A percentile compares a stretch with the other conserved stretches of the same genome.
Conservation (phyloP, 2,113 vertebrate genomes). For the Rhodinocichla rosea region DNA sequence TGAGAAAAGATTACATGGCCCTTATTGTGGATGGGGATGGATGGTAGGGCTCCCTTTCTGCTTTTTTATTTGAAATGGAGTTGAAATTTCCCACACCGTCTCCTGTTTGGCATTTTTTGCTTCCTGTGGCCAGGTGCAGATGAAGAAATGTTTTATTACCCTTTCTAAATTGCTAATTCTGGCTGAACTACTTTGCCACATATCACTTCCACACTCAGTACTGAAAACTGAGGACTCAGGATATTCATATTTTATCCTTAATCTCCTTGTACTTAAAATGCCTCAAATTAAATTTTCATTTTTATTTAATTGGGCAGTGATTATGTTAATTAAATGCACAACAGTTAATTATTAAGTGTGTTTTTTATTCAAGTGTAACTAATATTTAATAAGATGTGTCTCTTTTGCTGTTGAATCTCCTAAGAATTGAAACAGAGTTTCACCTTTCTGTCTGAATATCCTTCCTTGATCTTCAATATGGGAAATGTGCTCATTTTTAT, state of each 20-base stretch:
- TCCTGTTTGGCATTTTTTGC: not conserved
- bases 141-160: not conserved
- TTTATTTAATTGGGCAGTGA: slow-evolving; percentile 49
- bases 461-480: slow-evolving; percentile 18
- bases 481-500: slow-evolving; percentile 44
- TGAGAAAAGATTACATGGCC: not conserved
- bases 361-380: slow-evolving; percentile 56
- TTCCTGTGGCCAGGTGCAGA: not conserved
- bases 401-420: not conserved
- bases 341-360: slow-evolving; percentile 52
- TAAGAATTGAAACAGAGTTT: slow-evolving; percentile 7
- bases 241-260: slow-evolving; percentile 31
- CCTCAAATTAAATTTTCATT: slow-evolving; percentile 57
- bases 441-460: slow-evolving; percentile 32
- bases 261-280: slow-evolving; percentile 20
- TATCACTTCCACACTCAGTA: not conserved
- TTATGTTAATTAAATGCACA: slow-evolving; percentile 60
- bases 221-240: not conserved
- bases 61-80: not conserved
- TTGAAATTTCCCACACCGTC: not conserved
- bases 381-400: slow-evolving; percentile 46
- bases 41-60: not conserved
- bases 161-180: slow-evolving; percentile 18
- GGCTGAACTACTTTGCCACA: not conserved
- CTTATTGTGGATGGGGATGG: not conserved